Evolutionary conservation across 2,113 vertebrate species (phyloP).

Genomic region (Lichenostomus cassidix): DNA sequence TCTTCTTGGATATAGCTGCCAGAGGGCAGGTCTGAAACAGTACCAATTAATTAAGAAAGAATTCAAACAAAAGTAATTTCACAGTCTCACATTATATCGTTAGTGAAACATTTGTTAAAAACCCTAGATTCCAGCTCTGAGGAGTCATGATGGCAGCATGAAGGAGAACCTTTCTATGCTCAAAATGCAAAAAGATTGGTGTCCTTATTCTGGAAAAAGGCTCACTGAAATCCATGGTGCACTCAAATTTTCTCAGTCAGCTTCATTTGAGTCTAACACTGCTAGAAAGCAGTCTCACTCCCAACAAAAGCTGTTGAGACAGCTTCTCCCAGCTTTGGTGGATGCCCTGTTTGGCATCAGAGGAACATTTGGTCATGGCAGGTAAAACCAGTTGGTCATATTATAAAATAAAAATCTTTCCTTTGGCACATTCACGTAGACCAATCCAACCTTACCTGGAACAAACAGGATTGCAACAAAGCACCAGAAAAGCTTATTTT

Average conservation of each 20-base stretch:
- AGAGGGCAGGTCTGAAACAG: constrained; percentile 86
- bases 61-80: neutral
- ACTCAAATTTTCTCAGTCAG: neutral
- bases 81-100: neutral
- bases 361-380: neutral
- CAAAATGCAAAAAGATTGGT: neutral
- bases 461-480: neutral
- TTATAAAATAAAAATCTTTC: neutral
- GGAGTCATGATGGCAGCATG: neutral
- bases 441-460: neutral
- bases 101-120: neutral
- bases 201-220: neutral
- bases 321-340: neutral
- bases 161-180: neutral
- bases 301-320: neutral
- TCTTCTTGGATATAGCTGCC: constrained; percentile 96
- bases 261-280: neutral
- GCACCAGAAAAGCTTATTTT: neutral
- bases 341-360: neutral
- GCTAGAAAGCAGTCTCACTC: neutral
- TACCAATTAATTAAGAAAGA: neutral
- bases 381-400: neutral
- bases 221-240: neutral
- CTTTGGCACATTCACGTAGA: neutral
- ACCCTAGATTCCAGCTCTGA: neutral